Evolutionary conservation across 2,113 vertebrate genomes (phyloP), one percentile per base, ranked within the genome.

Genomic region (Mohoua ochrocephala): DNA sequence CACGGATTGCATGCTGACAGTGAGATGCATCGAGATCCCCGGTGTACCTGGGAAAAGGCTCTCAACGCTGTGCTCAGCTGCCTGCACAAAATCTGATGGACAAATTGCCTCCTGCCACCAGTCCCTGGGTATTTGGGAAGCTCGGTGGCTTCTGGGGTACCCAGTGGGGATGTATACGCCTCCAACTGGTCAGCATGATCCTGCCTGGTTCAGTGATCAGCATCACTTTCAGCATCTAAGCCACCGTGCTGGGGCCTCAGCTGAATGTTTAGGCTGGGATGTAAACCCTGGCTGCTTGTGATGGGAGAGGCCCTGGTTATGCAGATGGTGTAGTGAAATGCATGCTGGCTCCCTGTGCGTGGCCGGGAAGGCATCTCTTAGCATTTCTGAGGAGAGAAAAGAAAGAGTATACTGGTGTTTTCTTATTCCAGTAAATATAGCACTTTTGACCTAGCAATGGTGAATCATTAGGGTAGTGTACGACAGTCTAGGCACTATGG

Each of bases 221-320:
- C 86, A 26, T 49, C 47, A 3, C 33, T 68, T 70, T 33, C 30
- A 78, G 76, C 56, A 82, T 74, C 28, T 41, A 28, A 64, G 41
- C 50, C 57, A 21, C 35, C 27, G 1, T 16, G 41, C 28, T 0
- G 0, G 19, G 20, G 31, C 37, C 52, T 59, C n/a, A 37, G 77
- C 12, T 41, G 30, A 37, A 31, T 19, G 18, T 30, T 92, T 50
- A n/a, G 63, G 63, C 16, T 91, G 59, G 71, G 44, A 19, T 16
- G 0, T 30, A 26, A 45, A 27, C 50, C 20, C 15, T 44, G 64
- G 10, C 45, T 49, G 50, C 41, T 16, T 23, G 39, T 17, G 85
- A 4, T 39, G 37, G 84, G 35, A 49, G 57, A 71, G 22, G 17
- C 50, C 27, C 49, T 75, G 35, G 31, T 57, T 14, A 3, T 26